phyloP scores from a whole-genome alignment of 1,140 invertebrate genomes.

The Philotrypesis tridentata region DNA sequence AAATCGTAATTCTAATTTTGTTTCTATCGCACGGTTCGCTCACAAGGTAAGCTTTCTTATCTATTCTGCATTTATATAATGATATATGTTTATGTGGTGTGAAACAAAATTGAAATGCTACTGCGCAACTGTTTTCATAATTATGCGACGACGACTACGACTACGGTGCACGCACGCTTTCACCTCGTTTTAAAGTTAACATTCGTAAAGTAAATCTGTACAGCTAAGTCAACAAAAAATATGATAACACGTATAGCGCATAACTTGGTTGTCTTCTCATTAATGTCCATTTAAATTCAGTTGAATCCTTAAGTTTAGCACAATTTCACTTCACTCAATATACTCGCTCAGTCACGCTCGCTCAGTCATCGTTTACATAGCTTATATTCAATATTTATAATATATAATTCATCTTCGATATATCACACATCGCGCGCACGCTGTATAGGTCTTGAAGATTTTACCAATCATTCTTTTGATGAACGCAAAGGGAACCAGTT shows the following conservation, averaged over 20 bases:
- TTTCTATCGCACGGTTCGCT: not conserved
- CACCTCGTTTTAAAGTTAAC: constrained; percentile 54
- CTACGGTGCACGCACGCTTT: constrained; percentile 13
- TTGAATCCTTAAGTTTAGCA: constrained; percentile 38
- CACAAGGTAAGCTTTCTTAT: no score
- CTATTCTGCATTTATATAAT: not conserved
- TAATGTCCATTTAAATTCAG: constrained; percentile 42
- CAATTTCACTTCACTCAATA: constrained; percentile 11
- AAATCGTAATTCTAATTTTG: not conserved
- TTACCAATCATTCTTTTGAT: not conserved
- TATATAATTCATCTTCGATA: constrained; percentile 54
- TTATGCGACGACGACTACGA: constrained; percentile 22
- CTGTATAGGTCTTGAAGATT: constrained; percentile 42
- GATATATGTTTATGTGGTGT: not conserved
- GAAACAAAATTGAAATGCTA: not conserved
- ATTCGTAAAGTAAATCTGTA: constrained; percentile 62
- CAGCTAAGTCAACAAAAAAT: constrained; percentile 61
- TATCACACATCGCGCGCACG: constrained; percentile 56
- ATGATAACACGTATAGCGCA: constrained; percentile 52
- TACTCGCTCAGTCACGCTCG: constrained; percentile 35
- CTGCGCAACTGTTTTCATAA: not conserved
- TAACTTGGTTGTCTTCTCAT: constrained; percentile 45
- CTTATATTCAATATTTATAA: constrained; percentile 53
- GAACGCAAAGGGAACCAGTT: constrained; percentile 13
- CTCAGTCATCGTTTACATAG: constrained; percentile 44